A percentile compares a stretch with the other conserved stretches of the same genome.
These are phyloP conservation scores for Phortica okadai DNA, from an alignment of 2,888 invertebrate genomes.

Conservation along the genomic window DNA sequence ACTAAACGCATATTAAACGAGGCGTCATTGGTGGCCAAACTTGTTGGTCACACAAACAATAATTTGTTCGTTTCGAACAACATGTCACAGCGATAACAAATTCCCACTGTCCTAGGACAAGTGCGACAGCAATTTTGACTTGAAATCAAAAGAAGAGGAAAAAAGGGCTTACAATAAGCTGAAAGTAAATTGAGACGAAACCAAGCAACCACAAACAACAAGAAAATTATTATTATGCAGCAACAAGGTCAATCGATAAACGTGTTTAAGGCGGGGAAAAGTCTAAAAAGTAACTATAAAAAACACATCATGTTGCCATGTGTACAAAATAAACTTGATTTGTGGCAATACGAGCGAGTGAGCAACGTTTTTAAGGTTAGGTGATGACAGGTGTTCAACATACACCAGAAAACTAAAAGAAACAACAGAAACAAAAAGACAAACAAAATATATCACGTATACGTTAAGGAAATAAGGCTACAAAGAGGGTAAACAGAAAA, in stretches of 20 bases:
- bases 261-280: background rate
- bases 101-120: slow-evolving; percentile 22
- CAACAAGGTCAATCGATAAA: slow-evolving; percentile 69
- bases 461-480: no score
- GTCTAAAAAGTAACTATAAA: background rate
- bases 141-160: background rate
- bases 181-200: background rate
- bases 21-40: background rate
- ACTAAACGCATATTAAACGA: background rate
- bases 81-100: slow-evolving; percentile 15
- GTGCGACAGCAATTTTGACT: background rate
- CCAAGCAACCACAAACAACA: slow-evolving; percentile 16
- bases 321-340: slow-evolving; percentile 23
- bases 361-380: background rate
- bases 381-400: slow-evolving; percentile 16
- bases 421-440: background rate
- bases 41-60: background rate
- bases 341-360: background rate
- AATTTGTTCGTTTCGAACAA: background rate
- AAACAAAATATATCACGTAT: background rate
- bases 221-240: slow-evolving; percentile 58
- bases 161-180: background rate
- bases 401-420: background rate
- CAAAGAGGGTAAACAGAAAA: background rate
- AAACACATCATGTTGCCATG: slow-evolving; percentile 51